Evolutionary conservation across 2,888 invertebrate species (phyloP).

Genomic region (Dolichomitus sp.): DNA sequence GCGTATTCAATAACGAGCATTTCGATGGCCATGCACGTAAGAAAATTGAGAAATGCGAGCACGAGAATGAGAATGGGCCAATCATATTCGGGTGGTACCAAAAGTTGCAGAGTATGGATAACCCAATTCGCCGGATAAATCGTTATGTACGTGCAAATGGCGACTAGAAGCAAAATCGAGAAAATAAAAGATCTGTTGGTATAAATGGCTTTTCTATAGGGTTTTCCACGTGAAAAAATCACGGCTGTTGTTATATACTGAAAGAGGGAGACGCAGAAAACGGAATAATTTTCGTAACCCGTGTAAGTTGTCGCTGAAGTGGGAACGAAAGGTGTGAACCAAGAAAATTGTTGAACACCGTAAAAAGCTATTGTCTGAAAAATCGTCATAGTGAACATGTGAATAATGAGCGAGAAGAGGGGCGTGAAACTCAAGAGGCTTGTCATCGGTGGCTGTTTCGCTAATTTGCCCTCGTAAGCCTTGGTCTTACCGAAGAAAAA

Average conservation of each 20-base stretch:
- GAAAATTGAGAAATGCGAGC: conserved; percentile 86
- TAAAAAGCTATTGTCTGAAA: conserved; percentile 87
- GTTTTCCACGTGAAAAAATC: conserved; percentile 90
- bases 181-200: conserved; percentile 88
- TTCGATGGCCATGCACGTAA: conserved; percentile 88
- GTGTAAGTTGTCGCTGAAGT: conserved; percentile 82
- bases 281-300: conserved; percentile 89
- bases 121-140: conserved; percentile 87
- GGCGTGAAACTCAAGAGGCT: conserved; percentile 87
- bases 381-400: conserved; percentile 86
- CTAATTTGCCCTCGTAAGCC: conserved; percentile 86
- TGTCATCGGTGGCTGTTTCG: conserved; percentile 87
- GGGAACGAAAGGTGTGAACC: conserved; percentile 87
- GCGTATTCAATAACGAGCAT: conserved; percentile 88
- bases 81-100: conserved; percentile 82
- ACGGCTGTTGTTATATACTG: conserved; percentile 90
- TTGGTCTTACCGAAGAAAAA: conserved; percentile 90
- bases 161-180: conserved; percentile 86
- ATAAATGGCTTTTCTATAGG: conserved; percentile 89
- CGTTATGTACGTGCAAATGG: conserved; percentile 87
- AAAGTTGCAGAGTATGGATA: conserved; percentile 80
- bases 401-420: conserved; percentile 87
- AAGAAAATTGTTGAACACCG: conserved; percentile 87
- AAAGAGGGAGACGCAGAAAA: conserved; percentile 89
- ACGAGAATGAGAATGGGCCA: conserved; percentile 86